These are phyloP conservation scores for Lepeophtheirus nordmannii DNA, from an alignment of 2,888 invertebrate genomes.

Conservation along the genomic window DNA sequence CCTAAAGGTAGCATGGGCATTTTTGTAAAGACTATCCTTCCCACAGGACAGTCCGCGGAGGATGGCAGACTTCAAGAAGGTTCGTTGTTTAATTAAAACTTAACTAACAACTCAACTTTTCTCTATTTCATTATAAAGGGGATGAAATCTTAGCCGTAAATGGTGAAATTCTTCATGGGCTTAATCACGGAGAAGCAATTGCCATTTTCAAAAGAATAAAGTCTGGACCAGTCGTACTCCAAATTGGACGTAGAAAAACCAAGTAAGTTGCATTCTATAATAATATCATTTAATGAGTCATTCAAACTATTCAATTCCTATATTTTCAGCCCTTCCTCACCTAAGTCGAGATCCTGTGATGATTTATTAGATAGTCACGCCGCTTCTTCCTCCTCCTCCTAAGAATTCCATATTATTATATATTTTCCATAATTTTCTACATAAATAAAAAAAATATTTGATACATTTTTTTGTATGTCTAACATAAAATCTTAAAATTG, in stretches of 20 bases:
- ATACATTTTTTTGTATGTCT: no score
- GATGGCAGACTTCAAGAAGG: constrained; percentile 69
- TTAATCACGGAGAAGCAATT: constrained; percentile 35
- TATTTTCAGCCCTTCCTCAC: constrained; percentile 6
- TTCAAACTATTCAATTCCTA: neutral
- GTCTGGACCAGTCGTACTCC: constrained; percentile 25
- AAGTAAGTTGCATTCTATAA: neutral
- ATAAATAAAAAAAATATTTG: no score
- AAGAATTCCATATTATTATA: no score
- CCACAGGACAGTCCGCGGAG: constrained; percentile 68
- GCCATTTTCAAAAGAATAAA: constrained; percentile 32
- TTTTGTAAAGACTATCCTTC: constrained; percentile 72
- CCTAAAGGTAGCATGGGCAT: constrained; percentile 56
- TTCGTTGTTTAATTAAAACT: constrained; percentile 33
- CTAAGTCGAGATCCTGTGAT: constrained; percentile 17
- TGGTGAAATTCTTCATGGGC: constrained; percentile 32
- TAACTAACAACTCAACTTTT: neutral
- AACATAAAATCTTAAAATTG: no score
- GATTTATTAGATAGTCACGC: constrained; percentile 12
- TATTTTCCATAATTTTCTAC: no score
- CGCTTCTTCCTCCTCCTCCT: neutral
- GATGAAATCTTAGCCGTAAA: constrained; percentile 35
- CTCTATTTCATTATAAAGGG: constrained; percentile 31
- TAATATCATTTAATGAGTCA: neutral
- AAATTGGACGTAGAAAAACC: constrained; percentile 9